Evolutionary conservation across 2,113 vertebrate species (phyloP).

Genomic region (Gobius niger): DNA sequence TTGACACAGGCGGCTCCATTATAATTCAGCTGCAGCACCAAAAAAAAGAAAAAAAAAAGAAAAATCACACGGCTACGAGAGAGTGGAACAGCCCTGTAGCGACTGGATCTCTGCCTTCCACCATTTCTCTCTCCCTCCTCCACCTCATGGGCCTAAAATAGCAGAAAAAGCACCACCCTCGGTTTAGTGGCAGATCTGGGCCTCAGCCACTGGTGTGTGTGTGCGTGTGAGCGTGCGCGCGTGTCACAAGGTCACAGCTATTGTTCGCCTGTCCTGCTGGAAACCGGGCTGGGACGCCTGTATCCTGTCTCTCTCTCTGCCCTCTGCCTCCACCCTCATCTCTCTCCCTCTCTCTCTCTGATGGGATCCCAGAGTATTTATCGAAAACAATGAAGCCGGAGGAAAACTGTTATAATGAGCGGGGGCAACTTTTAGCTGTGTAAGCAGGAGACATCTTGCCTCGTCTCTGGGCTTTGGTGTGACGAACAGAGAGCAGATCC

Average conservation of each 20-base stretch:
- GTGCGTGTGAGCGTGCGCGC: constrained; percentile 37
- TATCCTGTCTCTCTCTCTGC: constrained; percentile 70
- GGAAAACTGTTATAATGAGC: constrained; percentile 65
- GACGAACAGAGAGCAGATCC: constrained; percentile 42
- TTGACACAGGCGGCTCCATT: constrained; percentile 45
- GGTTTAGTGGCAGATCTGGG: constrained; percentile 69
- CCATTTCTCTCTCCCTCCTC: constrained; percentile 57
- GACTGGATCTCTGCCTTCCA: constrained; percentile 64
- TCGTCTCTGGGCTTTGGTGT: constrained; percentile 37
- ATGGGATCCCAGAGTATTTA: constrained; percentile 62
- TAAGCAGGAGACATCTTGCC: constrained; percentile 62
- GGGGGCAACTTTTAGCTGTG: constrained; percentile 66
- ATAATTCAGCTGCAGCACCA: constrained; percentile 44
- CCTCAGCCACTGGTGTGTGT: constrained; percentile 61
- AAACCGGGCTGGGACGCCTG: constrained; percentile 76
- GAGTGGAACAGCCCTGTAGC: constrained; percentile 61
- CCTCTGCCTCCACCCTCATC: constrained; percentile 52
- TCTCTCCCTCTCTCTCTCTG: constrained; percentile 27
- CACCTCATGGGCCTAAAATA: constrained; percentile 74
- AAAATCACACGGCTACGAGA: constrained; percentile 43
- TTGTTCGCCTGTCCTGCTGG: constrained; percentile 80
- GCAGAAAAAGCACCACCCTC: constrained; percentile 72
- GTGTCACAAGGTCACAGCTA: constrained; percentile 76
- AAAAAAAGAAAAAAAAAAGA: not conserved
- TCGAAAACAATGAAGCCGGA: constrained; percentile 70